phyloP scores from a whole-genome alignment of 2,113 vertebrate species.

The Stegastes partitus region DNA sequence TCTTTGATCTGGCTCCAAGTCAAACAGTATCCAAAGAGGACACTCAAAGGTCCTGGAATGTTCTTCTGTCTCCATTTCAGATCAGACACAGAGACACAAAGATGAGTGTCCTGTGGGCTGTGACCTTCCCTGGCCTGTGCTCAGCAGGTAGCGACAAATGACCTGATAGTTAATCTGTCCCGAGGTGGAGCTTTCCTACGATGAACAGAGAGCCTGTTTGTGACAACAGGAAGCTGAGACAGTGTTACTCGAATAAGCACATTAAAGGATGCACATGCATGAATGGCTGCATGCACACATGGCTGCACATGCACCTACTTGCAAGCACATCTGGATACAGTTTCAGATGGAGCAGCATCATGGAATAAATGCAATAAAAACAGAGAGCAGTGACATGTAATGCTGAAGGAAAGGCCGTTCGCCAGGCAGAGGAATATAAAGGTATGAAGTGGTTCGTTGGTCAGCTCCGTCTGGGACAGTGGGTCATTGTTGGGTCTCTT shows the following conservation, averaged over 20 bases:
- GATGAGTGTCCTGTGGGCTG: conserved; percentile 63
- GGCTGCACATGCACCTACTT: conserved; percentile 8
- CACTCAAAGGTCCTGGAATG: conserved; percentile 56
- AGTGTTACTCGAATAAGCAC: conserved; percentile 60
- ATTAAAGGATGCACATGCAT: conserved; percentile 72
- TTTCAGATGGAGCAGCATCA: conserved; percentile 34
- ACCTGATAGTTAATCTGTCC: conserved; percentile 81
- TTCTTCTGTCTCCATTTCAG: conserved; percentile 65
- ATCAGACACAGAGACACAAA: conserved; percentile 68
- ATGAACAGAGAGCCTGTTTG: conserved; percentile 75
- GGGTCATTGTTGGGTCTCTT: conserved; percentile 65
- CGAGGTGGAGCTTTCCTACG: conserved; percentile 72
- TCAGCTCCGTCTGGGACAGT: conserved; percentile 47
- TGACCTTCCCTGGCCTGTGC: conserved; percentile 74
- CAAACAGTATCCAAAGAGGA: conserved; percentile 40
- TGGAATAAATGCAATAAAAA: conserved; percentile 12
- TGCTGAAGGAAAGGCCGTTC: background rate
- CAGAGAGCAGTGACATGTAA: conserved; percentile 20
- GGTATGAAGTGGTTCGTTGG: conserved; percentile 46
- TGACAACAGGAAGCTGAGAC: conserved; percentile 76
- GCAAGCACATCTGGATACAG: conserved; percentile 41
- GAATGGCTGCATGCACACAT: conserved; percentile 61
- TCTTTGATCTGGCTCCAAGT: conserved; percentile 21
- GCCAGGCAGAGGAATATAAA: conserved; percentile 33
- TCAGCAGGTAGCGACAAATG: conserved; percentile 85